Base-by-base conservation (phyloP, 2,797 vertebrate genomes). In the Ispidina lecontei region DNA sequence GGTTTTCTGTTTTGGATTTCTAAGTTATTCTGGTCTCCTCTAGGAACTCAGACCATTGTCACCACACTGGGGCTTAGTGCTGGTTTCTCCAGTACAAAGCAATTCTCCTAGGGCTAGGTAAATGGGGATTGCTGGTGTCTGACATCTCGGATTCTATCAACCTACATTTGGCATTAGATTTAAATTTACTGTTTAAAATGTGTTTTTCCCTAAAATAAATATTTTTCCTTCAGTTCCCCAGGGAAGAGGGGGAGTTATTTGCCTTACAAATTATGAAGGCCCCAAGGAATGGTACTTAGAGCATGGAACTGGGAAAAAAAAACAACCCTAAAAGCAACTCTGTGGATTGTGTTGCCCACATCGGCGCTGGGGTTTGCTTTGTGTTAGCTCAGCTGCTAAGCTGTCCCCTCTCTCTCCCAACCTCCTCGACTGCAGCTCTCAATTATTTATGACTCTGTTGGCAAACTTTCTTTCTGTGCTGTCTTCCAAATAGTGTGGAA, bases 361-460 rank as follows among this genome's bases (percentile, higher is more conserved):
- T 59, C 0, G 0, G 62, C 0, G 0, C 76, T 76, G 1, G 16
- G 67, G 43, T 72, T 88, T 88, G 91, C 85, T 73, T 64, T 87
- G 87, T 67, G 58, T 86, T 59, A 82, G 71, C 87, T 90, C 52
- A 28, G 83, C 85, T 92, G 47, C 39, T 67, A 54, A 90, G 60
- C 68, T 9, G 3, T 91, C 91, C 80, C 85, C 0, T 0, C 64
- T 76, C 87, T 49, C 59, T 69, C 91, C 49, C 89, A 90, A 64
- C 91, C 77, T 70, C 58, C 85, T 91, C 33, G 1, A 13, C 67
- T 81, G 85, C 85, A 76, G 85, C 83, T 54, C 68, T 87, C 73
- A 56, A 80, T 94, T 95, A 87, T 91, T 96, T 92, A 79, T 58
- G 41, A 63, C 58, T 59, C 87, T 71, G 26, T 79, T 93, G 89